These are phyloP conservation scores for Patagioenas fasciata DNA, from an alignment of 2,113 vertebrate genomes.

Conservation along the genomic window DNA sequence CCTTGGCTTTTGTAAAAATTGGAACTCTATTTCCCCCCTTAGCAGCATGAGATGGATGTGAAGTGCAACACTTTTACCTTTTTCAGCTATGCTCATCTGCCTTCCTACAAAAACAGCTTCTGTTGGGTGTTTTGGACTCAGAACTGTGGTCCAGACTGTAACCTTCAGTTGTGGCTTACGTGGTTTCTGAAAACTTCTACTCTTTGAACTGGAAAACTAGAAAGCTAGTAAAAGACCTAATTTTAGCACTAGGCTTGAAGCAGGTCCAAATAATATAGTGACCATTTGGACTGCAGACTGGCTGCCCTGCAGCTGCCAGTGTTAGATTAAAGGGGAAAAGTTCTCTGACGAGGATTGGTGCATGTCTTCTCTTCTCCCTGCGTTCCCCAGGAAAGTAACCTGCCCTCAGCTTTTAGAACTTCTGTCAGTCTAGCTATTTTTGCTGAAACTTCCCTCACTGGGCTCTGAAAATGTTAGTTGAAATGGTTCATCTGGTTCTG, in stretches of 20 bases:
- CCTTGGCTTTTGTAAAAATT: neutral
- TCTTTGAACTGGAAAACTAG: constrained; percentile 38
- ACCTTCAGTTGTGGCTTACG: neutral
- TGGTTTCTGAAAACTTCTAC: constrained; percentile 12
- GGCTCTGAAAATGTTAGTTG: constrained; percentile 44
- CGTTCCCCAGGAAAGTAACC: neutral
- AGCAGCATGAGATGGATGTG: neutral
- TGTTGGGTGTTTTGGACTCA: neutral
- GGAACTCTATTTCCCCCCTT: neutral
- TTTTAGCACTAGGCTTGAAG: constrained; percentile 37
- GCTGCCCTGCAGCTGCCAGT: neutral
- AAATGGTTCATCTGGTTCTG: constrained; percentile 53
- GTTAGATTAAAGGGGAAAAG: neutral
- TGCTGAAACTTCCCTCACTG: constrained; percentile 28
- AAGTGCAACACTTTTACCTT: neutral
- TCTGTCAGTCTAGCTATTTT: neutral
- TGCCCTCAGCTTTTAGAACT: neutral
- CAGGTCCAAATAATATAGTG: neutral
- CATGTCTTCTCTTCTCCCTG: neutral
- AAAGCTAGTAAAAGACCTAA: constrained; percentile 35
- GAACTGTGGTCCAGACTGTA: neutral
- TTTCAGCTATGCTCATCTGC: neutral
- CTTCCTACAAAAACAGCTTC: neutral
- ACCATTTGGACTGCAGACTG: neutral
- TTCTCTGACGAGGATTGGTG: neutral